Evolutionary conservation across 2,888 invertebrate species (phyloP).

Genomic region (Antheraea assamensis): DNA sequence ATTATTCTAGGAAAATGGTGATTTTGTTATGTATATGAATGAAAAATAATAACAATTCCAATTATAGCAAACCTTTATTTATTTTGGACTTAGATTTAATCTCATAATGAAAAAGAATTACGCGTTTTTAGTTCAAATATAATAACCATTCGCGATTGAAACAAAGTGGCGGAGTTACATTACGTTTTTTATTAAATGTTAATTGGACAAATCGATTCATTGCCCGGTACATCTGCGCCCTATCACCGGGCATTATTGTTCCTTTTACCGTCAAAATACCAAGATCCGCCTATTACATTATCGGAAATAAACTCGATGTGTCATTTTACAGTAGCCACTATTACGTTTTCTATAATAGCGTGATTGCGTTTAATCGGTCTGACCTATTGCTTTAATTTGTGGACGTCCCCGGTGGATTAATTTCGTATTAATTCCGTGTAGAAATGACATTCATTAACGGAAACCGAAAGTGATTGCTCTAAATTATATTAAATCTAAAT

Average conservation of each 20-base stretch:
- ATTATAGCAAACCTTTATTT: too few species aligned
- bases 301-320: not conserved
- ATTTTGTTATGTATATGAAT: too few species aligned
- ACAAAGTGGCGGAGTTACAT: conserved; percentile 21
- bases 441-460: not conserved
- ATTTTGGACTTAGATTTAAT: too few species aligned
- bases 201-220: conserved; percentile 40
- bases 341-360: conserved; percentile 3
- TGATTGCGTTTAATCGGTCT: conserved; percentile 19
- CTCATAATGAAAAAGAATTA: too few species aligned
- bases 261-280: not conserved
- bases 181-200: conserved; percentile 36
- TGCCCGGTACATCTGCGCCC: conserved; percentile 13
- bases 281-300: not conserved
- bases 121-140: not conserved
- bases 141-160: not conserved
- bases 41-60: too few species aligned
- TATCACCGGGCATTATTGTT: conserved; percentile 4
- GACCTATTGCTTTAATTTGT: conserved; percentile 17
- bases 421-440: not conserved
- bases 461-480: not conserved
- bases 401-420: conserved; percentile 2
- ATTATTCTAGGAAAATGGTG: too few species aligned
- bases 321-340: not conserved
- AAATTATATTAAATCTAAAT: not conserved